Conservation (phyloP, 2,113 vertebrate genomes). For the Gymnarchus niloticus region DNA sequence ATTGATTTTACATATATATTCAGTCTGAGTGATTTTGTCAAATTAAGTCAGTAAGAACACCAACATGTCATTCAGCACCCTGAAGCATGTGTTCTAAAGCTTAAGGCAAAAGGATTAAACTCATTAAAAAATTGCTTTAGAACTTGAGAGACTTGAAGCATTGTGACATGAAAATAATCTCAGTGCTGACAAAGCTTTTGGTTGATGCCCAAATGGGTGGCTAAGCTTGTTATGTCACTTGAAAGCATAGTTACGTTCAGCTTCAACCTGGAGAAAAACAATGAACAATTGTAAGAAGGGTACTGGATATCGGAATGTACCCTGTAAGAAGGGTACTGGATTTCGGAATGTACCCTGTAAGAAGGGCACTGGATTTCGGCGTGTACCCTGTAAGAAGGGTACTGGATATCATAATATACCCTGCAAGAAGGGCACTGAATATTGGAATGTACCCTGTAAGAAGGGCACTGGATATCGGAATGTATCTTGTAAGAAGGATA, state of each 20-base stretch:
- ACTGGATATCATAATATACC: not conserved
- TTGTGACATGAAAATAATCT: not conserved
- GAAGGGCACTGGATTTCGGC: not conserved
- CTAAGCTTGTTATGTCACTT: not conserved
- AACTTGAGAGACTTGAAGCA: conserved; percentile 12
- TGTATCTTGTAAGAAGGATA: too few relatives aligned
- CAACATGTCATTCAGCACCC: not conserved
- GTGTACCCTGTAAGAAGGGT: not conserved
- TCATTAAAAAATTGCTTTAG: not conserved
- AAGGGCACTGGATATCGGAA: not conserved
- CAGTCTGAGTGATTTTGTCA: not conserved
- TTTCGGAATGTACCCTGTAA: not conserved
- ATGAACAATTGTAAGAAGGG: not conserved
- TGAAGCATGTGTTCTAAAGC: not conserved
- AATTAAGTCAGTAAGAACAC: not conserved
- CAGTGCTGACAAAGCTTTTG: conserved; percentile 2
- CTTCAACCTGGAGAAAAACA: not conserved
- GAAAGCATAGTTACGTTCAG: not conserved
- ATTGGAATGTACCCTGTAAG: too few relatives aligned
- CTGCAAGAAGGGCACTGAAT: too few relatives aligned
- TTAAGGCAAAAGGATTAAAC: not conserved
- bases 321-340: not conserved
- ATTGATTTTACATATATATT: too few relatives aligned
- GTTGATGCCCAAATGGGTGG: not conserved
- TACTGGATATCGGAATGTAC: not conserved